Base-by-base conservation (phyloP, 2,888 invertebrate species). In the Hypercompe scribonia region DNA sequence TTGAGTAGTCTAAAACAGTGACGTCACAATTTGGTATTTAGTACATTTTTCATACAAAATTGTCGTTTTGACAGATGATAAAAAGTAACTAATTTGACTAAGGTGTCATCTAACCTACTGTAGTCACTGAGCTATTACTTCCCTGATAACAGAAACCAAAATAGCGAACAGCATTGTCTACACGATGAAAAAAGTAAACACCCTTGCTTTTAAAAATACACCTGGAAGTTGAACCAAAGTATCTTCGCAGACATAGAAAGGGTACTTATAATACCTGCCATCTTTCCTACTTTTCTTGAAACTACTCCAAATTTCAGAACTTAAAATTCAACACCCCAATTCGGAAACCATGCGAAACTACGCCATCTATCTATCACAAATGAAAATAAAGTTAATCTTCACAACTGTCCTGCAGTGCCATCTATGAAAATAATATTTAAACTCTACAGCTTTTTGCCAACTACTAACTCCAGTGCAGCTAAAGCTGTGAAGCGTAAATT, bases 341-440 rank as follows among this genome's bases (percentile, higher is more conserved):
- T n/a, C n/a, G n/a, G n/a, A n/a, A n/a, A n/a, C n/a, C n/a, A n/a
- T n/a, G n/a, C 21, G 33, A 5, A 63, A 21, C 21, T 64, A n/a
- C 10, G 71, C 11, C 71, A 71, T 71, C 65, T 71, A 39, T 65
- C 15, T 4, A 1, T 31, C 31, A 24, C 3, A 24, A 2, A 34
- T 1, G 28, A 24, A 36, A 71, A 65, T 54, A 2, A 15, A 31
- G 3, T 36, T 1, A 5, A 13, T 31, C 46, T 54, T 21, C 18
- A 33, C n/a, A n/a, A n/a, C 15, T 72, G 42, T 21, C 15, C 4
- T 33, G 54, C 21, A 68, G n/a, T 64, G 72, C 72, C 72, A 72
- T 68, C 72, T 72, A 28, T 68, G 28, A n/a, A 64, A 64, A 28
- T 21, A 36, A 3, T 24, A 15, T 8, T 3, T 0, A 24, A 65